A percentile compares a stretch with the other conserved stretches of the same genome.
phyloP scores from a whole-genome alignment of 2,888 invertebrate species.

The Tetramorium bicarinatum region DNA sequence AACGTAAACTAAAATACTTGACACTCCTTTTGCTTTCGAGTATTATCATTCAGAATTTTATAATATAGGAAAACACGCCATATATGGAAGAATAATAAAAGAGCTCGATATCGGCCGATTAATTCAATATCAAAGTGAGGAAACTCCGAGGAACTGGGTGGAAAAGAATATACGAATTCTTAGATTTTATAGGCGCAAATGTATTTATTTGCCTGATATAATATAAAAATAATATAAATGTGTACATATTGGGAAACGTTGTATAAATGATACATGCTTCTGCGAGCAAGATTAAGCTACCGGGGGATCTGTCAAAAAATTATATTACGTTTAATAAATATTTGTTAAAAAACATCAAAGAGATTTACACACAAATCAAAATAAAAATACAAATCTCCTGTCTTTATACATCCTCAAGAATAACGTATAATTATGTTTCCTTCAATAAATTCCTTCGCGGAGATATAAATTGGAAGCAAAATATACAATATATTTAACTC shows the following conservation, averaged over 20 bases:
- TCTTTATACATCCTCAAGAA: background rate
- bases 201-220: slow-evolving; percentile 39
- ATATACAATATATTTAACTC: background rate
- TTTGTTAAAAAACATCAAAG: slow-evolving; percentile 29
- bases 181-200: slow-evolving; percentile 31
- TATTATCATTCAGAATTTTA: background rate
- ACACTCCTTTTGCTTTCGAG: background rate
- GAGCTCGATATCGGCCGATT: background rate
- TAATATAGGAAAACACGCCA: background rate
- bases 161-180: slow-evolving; percentile 1
- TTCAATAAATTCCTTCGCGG: background rate
- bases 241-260: slow-evolving; percentile 3
- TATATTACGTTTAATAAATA: slow-evolving; percentile 46
- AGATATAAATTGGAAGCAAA: background rate
- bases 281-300: slow-evolving; percentile 5
- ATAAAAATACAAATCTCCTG: background rate
- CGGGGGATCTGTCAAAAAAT: slow-evolving; percentile 17
- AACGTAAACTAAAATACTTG: background rate
- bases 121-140: background rate
- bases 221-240: slow-evolving; percentile 23
- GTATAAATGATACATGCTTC: slow-evolving; percentile 13
- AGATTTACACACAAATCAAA: background rate
- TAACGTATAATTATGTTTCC: background rate
- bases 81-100: background rate
- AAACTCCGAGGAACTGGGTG: background rate